Evolutionary conservation across 2,797 vertebrate species (phyloP), one percentile per base, ranked within the genome.

Genomic region (Anabacerthia variegaticeps): DNA sequence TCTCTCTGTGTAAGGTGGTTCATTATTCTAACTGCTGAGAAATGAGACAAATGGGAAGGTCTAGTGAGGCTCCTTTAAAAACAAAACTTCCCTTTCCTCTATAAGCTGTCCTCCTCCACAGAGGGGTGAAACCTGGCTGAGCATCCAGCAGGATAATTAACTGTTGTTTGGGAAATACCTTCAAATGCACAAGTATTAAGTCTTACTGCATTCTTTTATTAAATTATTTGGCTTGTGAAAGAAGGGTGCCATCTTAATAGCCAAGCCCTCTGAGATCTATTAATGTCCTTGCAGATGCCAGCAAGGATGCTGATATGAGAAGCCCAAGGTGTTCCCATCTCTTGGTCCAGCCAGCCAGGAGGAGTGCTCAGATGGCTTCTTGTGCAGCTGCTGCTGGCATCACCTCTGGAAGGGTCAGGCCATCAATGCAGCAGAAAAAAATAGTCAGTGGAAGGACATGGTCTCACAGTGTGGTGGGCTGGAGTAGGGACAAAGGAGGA

Each of bases 81-180:
- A 76, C 55, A 54, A 77, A 77, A n/a, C 68, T 83, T 80, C 56
- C 39, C 32, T 71, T 48, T 65, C 68, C 54, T 68, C 4, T 1
- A 51, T 54, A 32, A 3, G 34, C 72, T 69, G 78, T 67, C 56
- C 41, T 91, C 61, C 78, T 93, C 56, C 3, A 2, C 4, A 5
- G 65, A 78, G 55, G 5, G 5, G 71, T 49, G 68, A 87, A 91
- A 63, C 61, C 39, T 27, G 59, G 39, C 62, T 39, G 28, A 62
- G 51, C 2, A 0, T 65, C 63, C 93, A 49, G 59, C 34, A 44
- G 78, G 78, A 61, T 88, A 83, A 94, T 85, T 67, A 92, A 32
- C 24, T 89, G 52, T n/a, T 80, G 59, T 65, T 58, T 83, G 78
- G 78, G 66, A 89, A 85, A 82, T 55, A 79, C 68, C 76, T 92